Evolutionary conservation across 2,797 vertebrate species (phyloP).

Genomic region (Holocentrus rufus): DNA sequence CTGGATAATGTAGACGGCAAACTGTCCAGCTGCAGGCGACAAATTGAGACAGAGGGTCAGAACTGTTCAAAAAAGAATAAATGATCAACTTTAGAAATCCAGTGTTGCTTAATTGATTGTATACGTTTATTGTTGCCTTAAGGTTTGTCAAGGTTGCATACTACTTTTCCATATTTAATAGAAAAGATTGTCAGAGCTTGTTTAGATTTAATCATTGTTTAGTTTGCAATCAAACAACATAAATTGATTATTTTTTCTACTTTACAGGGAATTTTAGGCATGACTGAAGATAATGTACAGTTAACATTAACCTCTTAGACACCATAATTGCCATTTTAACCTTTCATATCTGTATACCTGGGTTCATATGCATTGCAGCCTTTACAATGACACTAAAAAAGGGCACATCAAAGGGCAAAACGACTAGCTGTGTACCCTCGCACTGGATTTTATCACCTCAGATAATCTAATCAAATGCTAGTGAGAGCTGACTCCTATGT

Average conservation of each 20-base stretch:
- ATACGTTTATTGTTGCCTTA: background rate
- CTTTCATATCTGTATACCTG: background rate
- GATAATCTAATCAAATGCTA: conserved; percentile 27
- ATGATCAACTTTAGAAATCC: background rate
- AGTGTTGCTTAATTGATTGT: conserved; percentile 24
- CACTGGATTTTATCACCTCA: background rate
- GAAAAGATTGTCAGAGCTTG: background rate
- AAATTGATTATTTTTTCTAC: background rate
- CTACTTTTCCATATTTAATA: background rate
- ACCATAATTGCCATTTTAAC: background rate
- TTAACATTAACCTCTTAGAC: background rate
- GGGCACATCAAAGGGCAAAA: background rate
- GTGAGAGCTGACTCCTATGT: conserved; percentile 2
- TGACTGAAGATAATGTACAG: background rate
- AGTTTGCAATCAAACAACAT: background rate
- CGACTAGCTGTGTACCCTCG: fast-evolving
- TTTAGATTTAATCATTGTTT: background rate
- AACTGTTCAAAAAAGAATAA: background rate
- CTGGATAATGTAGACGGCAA: conserved; percentile 2
- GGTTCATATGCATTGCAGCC: background rate
- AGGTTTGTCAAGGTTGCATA: background rate
- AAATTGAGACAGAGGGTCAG: background rate
- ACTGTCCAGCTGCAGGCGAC: background rate
- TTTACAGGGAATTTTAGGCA: background rate
- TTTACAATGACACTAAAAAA: background rate